These are phyloP conservation scores for Mycalesis mineus DNA, from an alignment of 2,888 invertebrate species.

Conservation along the genomic window DNA sequence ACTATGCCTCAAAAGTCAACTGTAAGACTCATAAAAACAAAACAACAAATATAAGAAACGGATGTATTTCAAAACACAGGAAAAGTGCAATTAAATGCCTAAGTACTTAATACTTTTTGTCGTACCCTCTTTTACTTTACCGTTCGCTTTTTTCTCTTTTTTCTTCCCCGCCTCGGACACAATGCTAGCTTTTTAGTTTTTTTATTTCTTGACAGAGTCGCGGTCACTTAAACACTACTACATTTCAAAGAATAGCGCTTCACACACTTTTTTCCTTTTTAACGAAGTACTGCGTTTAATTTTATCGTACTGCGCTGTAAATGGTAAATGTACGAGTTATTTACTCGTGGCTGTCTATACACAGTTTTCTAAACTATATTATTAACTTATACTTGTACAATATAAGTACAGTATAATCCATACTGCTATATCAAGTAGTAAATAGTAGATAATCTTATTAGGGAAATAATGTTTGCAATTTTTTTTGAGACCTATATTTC, in stretches of 20 bases:
- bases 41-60: background rate
- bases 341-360: too few species aligned
- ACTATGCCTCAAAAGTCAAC: too few species aligned
- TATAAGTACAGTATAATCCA: too few species aligned
- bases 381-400: too few species aligned
- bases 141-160: background rate
- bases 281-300: background rate
- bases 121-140: slow-evolving; percentile 1
- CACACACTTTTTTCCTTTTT: background rate
- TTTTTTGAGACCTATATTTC: too few species aligned
- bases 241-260: slow-evolving; percentile 4
- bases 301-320: background rate
- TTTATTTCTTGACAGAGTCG: slow-evolving; percentile 1
- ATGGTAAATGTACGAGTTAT: background rate
- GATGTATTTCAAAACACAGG: slow-evolving; percentile 2
- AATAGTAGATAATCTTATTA: too few species aligned
- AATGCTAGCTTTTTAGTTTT: slow-evolving; percentile 8
- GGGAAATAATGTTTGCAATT: too few species aligned
- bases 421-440: too few species aligned
- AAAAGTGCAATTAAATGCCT: slow-evolving; percentile 7
- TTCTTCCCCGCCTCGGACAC: background rate
- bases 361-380: too few species aligned
- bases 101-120: slow-evolving; percentile 10
- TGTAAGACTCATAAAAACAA: background rate
- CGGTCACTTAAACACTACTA: slow-evolving; percentile 11